Evolutionary conservation across 2,888 invertebrate genomes (phyloP).

Genomic region (Beris morrisii): DNA sequence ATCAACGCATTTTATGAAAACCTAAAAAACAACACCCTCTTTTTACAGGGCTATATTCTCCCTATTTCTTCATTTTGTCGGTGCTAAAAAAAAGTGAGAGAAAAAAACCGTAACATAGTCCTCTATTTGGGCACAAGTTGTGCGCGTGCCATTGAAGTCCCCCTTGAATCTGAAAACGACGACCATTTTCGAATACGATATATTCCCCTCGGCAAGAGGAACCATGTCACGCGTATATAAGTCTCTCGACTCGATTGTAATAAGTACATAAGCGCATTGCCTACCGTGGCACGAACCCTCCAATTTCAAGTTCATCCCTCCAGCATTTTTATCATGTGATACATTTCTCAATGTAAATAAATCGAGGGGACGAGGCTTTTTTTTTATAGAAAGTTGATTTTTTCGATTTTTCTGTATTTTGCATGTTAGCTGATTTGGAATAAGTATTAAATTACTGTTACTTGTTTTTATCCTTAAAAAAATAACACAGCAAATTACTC

Average conservation of each 20-base stretch:
- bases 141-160: slow-evolving; percentile 27
- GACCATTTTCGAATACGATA: background rate
- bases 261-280: slow-evolving; percentile 32
- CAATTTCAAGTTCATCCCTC: background rate
- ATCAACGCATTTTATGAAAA: background rate
- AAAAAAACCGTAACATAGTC: slow-evolving; percentile 2
- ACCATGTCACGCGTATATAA: slow-evolving; percentile 25
- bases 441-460: too few relatives aligned
- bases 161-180: background rate
- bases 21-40: background rate
- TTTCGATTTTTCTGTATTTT: too few relatives aligned
- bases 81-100: background rate
- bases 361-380: too few relatives aligned
- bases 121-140: slow-evolving; percentile 10
- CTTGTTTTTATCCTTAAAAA: too few relatives aligned
- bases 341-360: background rate
- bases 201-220: background rate
- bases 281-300: background rate
- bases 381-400: background rate
- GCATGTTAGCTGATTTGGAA: too few relatives aligned
- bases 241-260: background rate
- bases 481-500: too few relatives aligned
- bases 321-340: background rate
- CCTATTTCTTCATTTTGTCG: background rate
- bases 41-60: background rate